Conservation (phyloP, 2,113 vertebrate genomes). For the Bufo bufo region DNA sequence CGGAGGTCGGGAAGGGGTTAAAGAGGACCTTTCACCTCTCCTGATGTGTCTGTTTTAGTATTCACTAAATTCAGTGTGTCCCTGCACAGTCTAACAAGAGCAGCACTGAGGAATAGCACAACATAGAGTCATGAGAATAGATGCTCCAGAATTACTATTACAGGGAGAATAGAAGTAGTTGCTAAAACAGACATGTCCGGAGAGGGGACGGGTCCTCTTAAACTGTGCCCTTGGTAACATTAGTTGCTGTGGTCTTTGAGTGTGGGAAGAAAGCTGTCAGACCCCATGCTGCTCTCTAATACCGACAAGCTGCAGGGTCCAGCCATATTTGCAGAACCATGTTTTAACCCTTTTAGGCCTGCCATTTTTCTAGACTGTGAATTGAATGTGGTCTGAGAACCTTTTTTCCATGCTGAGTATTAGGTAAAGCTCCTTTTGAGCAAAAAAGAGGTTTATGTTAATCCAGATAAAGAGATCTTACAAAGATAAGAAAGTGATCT, state of each 20-base stretch:
- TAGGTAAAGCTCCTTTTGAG: neutral
- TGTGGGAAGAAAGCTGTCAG: constrained; percentile 2
- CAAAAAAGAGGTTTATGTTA: neutral
- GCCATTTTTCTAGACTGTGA: neutral
- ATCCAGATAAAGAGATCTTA: neutral
- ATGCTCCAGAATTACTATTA: too few species aligned
- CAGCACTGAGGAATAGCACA: too few species aligned
- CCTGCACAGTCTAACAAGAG: too few species aligned
- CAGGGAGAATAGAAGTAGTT: too few species aligned
- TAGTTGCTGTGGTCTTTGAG: neutral
- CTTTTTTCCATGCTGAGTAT: neutral
- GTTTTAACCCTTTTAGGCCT: neutral
- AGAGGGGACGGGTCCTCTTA: neutral
- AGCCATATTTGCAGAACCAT: neutral
- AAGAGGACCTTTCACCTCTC: too few species aligned
- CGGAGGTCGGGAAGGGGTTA: too few species aligned
- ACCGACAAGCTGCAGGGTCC: neutral
- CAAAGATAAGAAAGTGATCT: neutral
- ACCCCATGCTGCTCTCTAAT: neutral
- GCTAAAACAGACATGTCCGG: too few species aligned
- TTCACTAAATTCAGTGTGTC: too few species aligned
- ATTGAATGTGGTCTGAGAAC: neutral
- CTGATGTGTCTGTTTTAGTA: too few species aligned
- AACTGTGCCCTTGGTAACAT: neutral
- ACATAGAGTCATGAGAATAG: too few species aligned